Percentiles rank a stretch among this genome's conserved stretches.
Evolutionary conservation across 2,113 vertebrate species (phyloP).

Genomic region (Oncorhynchus keta): DNA sequence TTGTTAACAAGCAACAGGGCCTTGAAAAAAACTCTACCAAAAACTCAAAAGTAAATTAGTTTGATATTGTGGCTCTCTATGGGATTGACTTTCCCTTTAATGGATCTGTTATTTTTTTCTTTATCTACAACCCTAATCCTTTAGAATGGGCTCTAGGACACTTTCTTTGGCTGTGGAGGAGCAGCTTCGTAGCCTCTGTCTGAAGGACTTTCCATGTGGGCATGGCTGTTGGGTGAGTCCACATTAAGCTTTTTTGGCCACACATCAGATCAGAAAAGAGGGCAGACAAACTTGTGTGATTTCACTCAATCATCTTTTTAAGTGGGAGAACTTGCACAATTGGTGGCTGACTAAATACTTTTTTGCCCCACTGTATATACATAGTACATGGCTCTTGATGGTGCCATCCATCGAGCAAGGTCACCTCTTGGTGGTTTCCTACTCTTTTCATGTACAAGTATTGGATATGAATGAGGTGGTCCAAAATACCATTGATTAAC

Average conservation of each 20-base stretch:
- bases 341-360: too few relatives aligned
- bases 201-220: constrained; percentile 82
- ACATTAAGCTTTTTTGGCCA: background rate
- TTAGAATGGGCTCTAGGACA: constrained; percentile 39
- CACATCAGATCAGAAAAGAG: background rate
- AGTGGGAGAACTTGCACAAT: too few relatives aligned
- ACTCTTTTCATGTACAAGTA: background rate
- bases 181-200: constrained; percentile 67
- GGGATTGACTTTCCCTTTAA: background rate
- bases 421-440: background rate
- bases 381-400: background rate
- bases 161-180: constrained; percentile 66
- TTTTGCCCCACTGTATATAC: too few relatives aligned
- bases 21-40: background rate
- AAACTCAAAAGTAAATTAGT: too few relatives aligned
- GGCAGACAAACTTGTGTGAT: background rate
- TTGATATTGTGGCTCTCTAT: too few relatives aligned
- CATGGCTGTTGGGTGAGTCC: constrained; percentile 79
- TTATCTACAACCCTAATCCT: background rate
- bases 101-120: background rate
- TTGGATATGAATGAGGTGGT: background rate
- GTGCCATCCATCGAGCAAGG: background rate
- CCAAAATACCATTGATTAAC: background rate
- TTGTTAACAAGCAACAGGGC: background rate
- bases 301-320: background rate